Evolutionary conservation across 2,113 vertebrate species (phyloP), one percentile per base, ranked within the genome.

Genomic region (Hemichromis elongatus): DNA sequence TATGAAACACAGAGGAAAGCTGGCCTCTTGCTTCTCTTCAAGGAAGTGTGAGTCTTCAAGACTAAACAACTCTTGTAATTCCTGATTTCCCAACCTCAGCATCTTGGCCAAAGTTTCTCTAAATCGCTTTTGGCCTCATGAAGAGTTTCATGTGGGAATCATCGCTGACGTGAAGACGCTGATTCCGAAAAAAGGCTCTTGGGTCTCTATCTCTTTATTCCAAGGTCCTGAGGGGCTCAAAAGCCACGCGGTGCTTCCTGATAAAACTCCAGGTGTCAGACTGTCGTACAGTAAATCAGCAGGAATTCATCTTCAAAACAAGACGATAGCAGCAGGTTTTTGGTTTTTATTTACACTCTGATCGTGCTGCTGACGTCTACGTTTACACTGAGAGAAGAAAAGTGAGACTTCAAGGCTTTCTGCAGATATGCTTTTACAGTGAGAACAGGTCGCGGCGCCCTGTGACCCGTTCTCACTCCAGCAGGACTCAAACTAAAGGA

Each of bases 201-300:
- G 24, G 5, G 26, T 14, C 19, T 42, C 5, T 37, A 37, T 80
- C 12, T 56, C 52, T 35, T 8, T 5, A 18, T 40, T 35, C 52
- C 68, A 66, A 77, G 82, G 66, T 75, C 37, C 53, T 4, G 61
- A 33, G 3, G 33, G 35, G 26, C 28, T 37, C 5, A 10, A 33
- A 52, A 75, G 70, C 18, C 45, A 52, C 45, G n/a, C 13, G 3
- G 19, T 4, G 21, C n/a, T 45, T 70, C 45, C 45, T 52, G 70
- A 75, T 75, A 75, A 75, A n/a, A 52, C 42, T 33, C 45, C 86
- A 88, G 86, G 82, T 84, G 86, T 88, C 54, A 52, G 45, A 7
- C 37, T 35, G 9, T 42, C 26, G 52, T 24, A 78, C 45, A 52
- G 70, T 75, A 33, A 75, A 52, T 52, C 70, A 52, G 10, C 26